These are phyloP conservation scores for Leptatherina wallacei DNA, from an alignment of 2,797 vertebrate species.

Conservation along the genomic window DNA sequence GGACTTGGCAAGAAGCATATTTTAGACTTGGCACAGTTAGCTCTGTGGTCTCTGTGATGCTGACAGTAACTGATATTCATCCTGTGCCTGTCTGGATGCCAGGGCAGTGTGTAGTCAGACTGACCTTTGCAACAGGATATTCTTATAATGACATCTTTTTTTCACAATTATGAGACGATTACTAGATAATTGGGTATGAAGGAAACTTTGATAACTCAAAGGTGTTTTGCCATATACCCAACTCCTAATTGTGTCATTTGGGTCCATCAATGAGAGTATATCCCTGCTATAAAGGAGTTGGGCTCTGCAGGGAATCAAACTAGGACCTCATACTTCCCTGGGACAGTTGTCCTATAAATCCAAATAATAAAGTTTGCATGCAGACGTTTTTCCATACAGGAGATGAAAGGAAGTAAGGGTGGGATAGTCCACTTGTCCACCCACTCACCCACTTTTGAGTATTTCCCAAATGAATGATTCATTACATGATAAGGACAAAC, in stretches of 20 bases:
- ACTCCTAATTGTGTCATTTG: slow-evolving; percentile 5
- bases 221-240: slow-evolving; percentile 13
- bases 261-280: slow-evolving; percentile 3
- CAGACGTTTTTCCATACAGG: background rate
- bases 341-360: background rate
- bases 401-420: background rate
- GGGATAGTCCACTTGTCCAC: no score
- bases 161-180: slow-evolving; percentile 26
- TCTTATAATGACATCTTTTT: slow-evolving; percentile 7
- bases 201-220: slow-evolving; percentile 20
- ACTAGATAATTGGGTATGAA: slow-evolving; percentile 26
- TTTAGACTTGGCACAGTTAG: slow-evolving; percentile 24
- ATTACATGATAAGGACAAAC: background rate
- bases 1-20: background rate
- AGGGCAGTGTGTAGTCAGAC: slow-evolving; percentile 27
- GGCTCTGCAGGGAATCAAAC: background rate
- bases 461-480: background rate
- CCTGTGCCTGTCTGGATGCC: slow-evolving; percentile 22
- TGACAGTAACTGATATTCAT: slow-evolving; percentile 41
- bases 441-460: no score
- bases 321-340: background rate
- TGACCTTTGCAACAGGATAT: slow-evolving; percentile 41
- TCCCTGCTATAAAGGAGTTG: no score
- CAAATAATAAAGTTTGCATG: background rate
- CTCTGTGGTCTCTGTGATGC: slow-evolving; percentile 21